Base-by-base conservation (phyloP, 2,888 invertebrate species). In the Melangyna quadrimaculata region DNA sequence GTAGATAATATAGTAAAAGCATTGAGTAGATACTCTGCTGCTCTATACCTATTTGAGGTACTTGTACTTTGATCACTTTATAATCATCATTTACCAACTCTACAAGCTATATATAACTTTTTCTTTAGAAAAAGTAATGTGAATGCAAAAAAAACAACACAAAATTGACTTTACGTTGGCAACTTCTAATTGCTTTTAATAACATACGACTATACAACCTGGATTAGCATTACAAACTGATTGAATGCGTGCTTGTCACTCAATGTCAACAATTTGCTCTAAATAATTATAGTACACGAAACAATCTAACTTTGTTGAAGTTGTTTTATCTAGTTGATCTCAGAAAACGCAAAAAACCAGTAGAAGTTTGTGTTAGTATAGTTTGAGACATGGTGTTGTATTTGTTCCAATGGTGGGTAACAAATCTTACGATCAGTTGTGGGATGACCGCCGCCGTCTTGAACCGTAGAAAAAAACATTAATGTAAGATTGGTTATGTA, bases 211-310 rank as follows among this genome's bases (percentile, higher is more conserved):
- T 27, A 65, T 43, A 72, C 53, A 67, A 71, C 43, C 81, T 71
- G 77, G 65, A 81, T 77, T 77, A 81, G 71, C 71, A 59, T 69
- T 69, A 63, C 24, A 27, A 65, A 57, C 59, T 43, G 72, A 82
- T 82, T 77, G 72, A 61, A 82, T 77, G 77, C 81, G 81, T 82
- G 81, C 81, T 53, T 82, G 77, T 82, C 81, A 82, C 77, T 82
- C 81, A 82, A 69, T 77, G 81, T 82, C 77, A 82, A 67, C 71
- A 53, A 67, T 53, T 82, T 82, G 81, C 67, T 72, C 77, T 29
- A 82, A 77, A 82, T 82, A 72, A 82, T 77, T 81, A 63, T 35
- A 81, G 70, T 57, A 48, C 65, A 67, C 67, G 48, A 63, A 19
- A 51, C 37, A 2, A 40, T n/a, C 24, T 51, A 24, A 24, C 27